phyloP scores from a whole-genome alignment of 1,140 invertebrate species.

The Bombus breviceps region DNA sequence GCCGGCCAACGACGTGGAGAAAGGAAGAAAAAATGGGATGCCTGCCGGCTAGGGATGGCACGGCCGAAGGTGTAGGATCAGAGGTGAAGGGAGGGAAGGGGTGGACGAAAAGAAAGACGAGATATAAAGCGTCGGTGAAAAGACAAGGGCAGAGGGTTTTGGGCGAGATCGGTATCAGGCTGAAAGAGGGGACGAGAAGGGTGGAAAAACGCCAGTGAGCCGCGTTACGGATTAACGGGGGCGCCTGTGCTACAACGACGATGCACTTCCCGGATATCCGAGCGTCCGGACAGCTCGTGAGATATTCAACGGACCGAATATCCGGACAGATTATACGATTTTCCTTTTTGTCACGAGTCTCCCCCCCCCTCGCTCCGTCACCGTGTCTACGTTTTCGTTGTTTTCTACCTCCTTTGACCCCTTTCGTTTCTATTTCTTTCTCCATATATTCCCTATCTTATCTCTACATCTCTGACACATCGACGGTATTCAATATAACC shows the following conservation, averaged over 20 bases:
- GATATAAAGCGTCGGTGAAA: conserved; percentile 7
- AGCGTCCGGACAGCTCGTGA: conserved; percentile 63
- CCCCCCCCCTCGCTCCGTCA: neutral
- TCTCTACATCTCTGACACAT: neutral
- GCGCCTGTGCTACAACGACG: conserved; percentile 58
- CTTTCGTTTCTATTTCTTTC: neutral
- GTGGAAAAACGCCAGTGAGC: conserved; percentile 49
- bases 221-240: conserved; percentile 63
- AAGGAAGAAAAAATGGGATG: conserved; percentile 23
- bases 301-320: conserved; percentile 69
- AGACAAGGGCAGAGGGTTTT: neutral
- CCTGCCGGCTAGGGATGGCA: neutral
- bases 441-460: neutral
- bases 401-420: neutral
- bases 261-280: conserved; percentile 67
- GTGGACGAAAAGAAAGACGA: no score
- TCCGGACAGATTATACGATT: conserved; percentile 66
- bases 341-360: conserved; percentile 52
- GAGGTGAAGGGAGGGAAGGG: neutral
- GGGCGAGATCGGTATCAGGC: neutral
- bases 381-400: neutral
- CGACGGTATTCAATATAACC: neutral
- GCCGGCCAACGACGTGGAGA: conserved; percentile 6
- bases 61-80: neutral
- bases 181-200: neutral